These are phyloP conservation scores for Apistogramma diplotaenia DNA, from an alignment of 2,113 vertebrate species.

Conservation along the genomic window DNA sequence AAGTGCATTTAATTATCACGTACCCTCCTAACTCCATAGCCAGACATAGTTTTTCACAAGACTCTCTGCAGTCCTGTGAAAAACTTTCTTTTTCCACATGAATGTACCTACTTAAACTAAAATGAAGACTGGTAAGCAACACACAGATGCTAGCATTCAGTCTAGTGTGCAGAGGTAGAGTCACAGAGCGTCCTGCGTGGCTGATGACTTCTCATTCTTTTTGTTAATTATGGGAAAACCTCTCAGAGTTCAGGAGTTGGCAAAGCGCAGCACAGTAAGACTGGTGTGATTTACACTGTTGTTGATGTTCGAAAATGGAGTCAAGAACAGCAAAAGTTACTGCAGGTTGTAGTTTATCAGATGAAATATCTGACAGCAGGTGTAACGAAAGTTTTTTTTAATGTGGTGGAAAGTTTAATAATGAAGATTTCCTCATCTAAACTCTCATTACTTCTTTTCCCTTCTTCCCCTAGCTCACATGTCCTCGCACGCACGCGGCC, in stretches of 20 bases:
- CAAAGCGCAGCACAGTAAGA: neutral
- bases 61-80: too few relatives aligned
- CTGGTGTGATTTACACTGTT: neutral
- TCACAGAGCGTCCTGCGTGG: neutral
- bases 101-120: too few relatives aligned
- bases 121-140: too few relatives aligned
- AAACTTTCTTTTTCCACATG: too few relatives aligned
- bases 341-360: neutral
- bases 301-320: neutral
- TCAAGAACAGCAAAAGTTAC: neutral
- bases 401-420: neutral
- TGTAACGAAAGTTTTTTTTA: neutral
- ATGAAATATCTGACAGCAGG: neutral
- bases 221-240: neutral
- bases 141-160: neutral
- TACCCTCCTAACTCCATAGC: too few relatives aligned
- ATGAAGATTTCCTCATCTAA: neutral
- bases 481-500: constrained; percentile 18
- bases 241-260: constrained; percentile 7
- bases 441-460: neutral
- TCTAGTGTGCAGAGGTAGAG: neutral
- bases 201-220: neutral
- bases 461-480: neutral
- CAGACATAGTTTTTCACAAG: too few relatives aligned
- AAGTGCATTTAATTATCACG: too few relatives aligned